phyloP scores from a whole-genome alignment of 2,797 vertebrate genomes.

The Dicrostonyx torquatus region DNA sequence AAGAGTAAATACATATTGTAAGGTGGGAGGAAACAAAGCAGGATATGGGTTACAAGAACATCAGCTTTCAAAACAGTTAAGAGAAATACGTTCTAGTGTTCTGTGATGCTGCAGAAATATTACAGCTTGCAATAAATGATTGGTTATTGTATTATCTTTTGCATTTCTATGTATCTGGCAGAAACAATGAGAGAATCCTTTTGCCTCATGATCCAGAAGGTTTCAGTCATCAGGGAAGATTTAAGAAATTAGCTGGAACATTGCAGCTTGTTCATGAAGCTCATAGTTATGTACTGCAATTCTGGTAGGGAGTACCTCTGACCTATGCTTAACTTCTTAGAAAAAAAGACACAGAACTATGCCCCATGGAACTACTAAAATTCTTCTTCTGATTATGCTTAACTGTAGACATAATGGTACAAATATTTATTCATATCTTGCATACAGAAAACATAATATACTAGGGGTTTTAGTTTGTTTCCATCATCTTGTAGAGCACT shows the following conservation, averaged over 20 bases:
- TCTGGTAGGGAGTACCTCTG: not conserved
- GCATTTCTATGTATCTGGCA: not conserved
- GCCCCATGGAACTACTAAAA: not conserved
- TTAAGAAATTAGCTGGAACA: too few species aligned
- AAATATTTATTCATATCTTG: not conserved
- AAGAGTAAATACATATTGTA: not conserved
- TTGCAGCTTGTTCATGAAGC: not conserved
- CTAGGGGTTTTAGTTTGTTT: not conserved
- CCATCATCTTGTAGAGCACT: not conserved
- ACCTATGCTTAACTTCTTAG: not conserved
- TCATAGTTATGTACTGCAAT: not conserved
- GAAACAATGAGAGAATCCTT: not conserved
- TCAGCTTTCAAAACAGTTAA: not conserved
- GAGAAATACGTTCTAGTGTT: not conserved
- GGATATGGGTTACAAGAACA: not conserved
- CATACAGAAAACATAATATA: not conserved
- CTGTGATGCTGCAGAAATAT: too few species aligned
- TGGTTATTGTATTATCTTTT: not conserved
- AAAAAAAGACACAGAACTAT: not conserved
- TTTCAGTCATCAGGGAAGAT: not conserved
- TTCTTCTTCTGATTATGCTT: rapidly evolving
- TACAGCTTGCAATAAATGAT: not conserved
- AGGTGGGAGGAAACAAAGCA: not conserved
- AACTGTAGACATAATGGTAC: rapidly evolving
- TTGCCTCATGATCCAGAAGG: not conserved